Percentiles rank a stretch among this genome's conserved stretches.
phyloP scores from a whole-genome alignment of 2,113 vertebrate genomes.

The Echinops telfairi region DNA sequence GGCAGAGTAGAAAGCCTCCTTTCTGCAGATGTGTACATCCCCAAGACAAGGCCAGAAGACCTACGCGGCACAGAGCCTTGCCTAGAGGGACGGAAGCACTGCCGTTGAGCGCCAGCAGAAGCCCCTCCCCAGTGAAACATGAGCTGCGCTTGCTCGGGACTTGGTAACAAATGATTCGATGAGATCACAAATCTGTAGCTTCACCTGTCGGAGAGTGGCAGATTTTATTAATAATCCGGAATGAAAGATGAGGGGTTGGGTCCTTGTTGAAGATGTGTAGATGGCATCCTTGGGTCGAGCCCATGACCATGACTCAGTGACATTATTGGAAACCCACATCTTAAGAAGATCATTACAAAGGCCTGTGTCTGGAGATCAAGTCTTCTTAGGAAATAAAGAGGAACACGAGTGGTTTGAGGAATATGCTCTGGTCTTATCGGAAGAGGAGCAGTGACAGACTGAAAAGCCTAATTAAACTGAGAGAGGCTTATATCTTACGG shows the following conservation, averaged over 20 bases:
- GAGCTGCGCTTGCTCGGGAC: not conserved
- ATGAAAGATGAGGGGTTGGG: not conserved
- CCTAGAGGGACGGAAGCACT: not conserved
- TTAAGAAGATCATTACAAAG: not conserved
- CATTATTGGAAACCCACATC: not conserved
- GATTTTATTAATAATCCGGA: conserved; percentile 47
- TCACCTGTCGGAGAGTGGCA: not conserved
- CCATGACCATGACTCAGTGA: not conserved
- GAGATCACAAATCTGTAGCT: not conserved
- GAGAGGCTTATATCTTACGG: not conserved
- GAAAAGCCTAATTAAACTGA: not conserved
- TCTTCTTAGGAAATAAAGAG: conserved; percentile 49
- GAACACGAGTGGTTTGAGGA: conserved; percentile 12
- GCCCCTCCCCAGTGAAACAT: not conserved
- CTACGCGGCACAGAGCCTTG: not conserved
- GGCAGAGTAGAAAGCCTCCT: not conserved
- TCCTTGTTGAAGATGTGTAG: not conserved
- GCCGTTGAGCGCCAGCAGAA: not conserved
- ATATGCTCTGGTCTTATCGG: not conserved
- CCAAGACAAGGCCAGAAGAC: not conserved
- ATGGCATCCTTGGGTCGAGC: not conserved
- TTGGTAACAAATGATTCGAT: not conserved
- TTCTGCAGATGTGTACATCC: not conserved
- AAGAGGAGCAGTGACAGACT: not conserved
- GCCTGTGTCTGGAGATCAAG: not conserved